Conservation (phyloP, 2,888 invertebrate species). For the Aporophyla nigra region DNA sequence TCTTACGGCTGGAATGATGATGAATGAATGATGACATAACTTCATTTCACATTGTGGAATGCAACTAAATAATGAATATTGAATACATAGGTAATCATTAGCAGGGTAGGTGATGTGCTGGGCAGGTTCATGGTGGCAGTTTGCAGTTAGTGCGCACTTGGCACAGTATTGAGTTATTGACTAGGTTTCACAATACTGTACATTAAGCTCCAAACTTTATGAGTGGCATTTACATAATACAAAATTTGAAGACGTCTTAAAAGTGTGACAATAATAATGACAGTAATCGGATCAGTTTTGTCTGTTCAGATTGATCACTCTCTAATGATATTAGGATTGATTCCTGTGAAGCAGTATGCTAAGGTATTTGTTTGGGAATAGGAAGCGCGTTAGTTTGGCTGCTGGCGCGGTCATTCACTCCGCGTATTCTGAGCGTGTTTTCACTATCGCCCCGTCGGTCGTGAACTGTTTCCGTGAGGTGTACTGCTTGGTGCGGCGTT, state of each 20-base stretch:
- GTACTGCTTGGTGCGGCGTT: neutral
- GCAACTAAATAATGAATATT: no score
- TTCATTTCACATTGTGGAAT: no score
- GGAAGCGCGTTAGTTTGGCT: constrained; percentile 35
- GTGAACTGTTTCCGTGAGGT: constrained; percentile 5
- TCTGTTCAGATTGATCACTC: neutral
- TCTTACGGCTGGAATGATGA: no score
- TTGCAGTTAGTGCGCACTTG: neutral
- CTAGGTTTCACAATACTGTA: no score
- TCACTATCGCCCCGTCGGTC: constrained; percentile 7
- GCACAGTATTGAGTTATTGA: neutral
- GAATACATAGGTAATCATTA: neutral
- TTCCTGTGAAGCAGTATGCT: neutral
- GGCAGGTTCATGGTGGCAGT: neutral
- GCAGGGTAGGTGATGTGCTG: neutral
- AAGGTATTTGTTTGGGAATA: constrained; percentile 27
- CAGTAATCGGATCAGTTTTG: neutral
- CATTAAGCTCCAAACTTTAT: neutral
- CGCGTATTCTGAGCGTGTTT: constrained; percentile 43
- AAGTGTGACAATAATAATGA: neutral
- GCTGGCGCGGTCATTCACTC: constrained; percentile 61
- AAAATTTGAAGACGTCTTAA: neutral
- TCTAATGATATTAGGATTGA: neutral
- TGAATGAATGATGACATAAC: no score
- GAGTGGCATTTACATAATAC: neutral